Evolutionary conservation across 2,888 invertebrate genomes (phyloP).

Genomic region (Drosophila anomalata): DNA sequence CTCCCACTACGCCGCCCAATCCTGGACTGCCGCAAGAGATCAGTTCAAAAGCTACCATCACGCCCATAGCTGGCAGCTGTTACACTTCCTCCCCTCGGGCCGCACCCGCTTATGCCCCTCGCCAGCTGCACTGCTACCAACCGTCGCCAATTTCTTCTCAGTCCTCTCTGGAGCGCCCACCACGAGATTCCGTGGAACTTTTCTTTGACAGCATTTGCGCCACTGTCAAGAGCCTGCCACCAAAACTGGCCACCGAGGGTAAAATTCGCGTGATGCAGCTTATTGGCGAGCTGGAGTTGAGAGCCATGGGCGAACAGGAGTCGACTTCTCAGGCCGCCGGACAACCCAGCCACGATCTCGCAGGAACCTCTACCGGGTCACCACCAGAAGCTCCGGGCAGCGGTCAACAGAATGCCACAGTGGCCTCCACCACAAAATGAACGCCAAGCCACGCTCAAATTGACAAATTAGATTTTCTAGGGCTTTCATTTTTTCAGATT

Average conservation of each 20-base stretch:
- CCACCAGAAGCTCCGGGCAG: conserved; percentile 52
- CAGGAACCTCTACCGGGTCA: conserved; percentile 4
- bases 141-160: conserved; percentile 43
- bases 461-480: conserved; percentile 10
- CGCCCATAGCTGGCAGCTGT: conserved; percentile 54
- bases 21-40: conserved; percentile 51
- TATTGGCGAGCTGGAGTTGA: conserved; percentile 65
- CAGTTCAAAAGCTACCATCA: conserved; percentile 72
- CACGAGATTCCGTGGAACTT: conserved; percentile 69
- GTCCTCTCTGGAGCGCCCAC: conserved; percentile 16
- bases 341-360: conserved; percentile 23
- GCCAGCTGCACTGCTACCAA: conserved; percentile 58
- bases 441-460: conserved; percentile 13
- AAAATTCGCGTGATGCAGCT: conserved; percentile 75
- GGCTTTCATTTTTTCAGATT: conserved; percentile 22
- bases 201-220: conserved; percentile 74
- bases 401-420: conserved; percentile 70
- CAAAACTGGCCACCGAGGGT: conserved; percentile 71
- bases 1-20: conserved; percentile 25
- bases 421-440: conserved; percentile 73
- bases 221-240: conserved; percentile 68
- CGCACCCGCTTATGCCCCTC: conserved; percentile 37
- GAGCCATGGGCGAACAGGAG: conserved; percentile 66
- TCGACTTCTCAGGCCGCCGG: conserved; percentile 13
- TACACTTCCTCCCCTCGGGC: conserved; percentile 39